phyloP scores from a whole-genome alignment of 2,797 vertebrate species.

The Threskiornis aethiopicus region DNA sequence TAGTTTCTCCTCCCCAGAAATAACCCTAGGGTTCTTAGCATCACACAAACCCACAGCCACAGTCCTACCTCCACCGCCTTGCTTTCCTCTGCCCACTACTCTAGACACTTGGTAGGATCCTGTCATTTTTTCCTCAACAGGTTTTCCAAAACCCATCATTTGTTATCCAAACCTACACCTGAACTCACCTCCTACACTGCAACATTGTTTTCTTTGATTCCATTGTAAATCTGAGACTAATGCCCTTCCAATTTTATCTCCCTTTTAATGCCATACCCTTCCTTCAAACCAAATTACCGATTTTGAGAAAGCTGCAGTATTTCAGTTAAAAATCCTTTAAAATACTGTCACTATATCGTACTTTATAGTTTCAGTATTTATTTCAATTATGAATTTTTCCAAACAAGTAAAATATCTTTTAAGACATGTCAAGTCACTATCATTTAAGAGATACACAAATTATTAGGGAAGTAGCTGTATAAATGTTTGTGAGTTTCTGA shows the following conservation, averaged over 20 bases:
- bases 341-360: neutral
- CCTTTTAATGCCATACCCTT: neutral
- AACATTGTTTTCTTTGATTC: neutral
- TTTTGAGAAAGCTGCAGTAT: neutral
- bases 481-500: neutral
- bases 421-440: neutral
- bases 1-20: neutral
- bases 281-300: neutral
- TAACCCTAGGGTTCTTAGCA: neutral
- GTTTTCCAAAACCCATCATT: neutral
- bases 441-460: neutral
- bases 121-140: neutral
- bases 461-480: neutral
- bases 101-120: neutral
- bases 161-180: neutral
- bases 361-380: neutral
- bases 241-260: fast-evolving
- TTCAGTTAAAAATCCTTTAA: neutral
- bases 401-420: neutral
- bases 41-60: neutral
- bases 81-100: neutral
- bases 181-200: neutral
- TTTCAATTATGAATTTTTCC: neutral
- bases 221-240: neutral
- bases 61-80: neutral